phyloP scores from a whole-genome alignment of 1,140 invertebrate genomes.

The Choristoneura fumiferana region DNA sequence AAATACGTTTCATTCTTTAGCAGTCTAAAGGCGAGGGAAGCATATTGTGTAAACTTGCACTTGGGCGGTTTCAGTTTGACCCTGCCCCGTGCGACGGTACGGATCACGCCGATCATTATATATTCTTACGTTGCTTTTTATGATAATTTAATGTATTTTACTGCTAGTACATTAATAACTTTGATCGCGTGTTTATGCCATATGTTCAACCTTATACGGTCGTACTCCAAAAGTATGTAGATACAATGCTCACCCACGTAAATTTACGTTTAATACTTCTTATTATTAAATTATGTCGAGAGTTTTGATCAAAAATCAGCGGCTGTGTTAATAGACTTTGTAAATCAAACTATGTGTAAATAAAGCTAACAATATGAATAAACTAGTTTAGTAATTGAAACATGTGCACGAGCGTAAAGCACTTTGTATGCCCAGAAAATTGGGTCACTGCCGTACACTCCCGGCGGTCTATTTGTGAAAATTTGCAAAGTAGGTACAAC shows the following conservation, averaged over 20 bases:
- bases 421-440: not conserved
- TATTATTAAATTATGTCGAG: no score
- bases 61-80: slow-evolving; percentile 44
- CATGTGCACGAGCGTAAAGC: not conserved
- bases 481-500: slow-evolving; percentile 9
- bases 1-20: no score
- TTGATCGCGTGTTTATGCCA: no score
- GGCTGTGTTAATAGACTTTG: no score
- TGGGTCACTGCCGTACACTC: not conserved
- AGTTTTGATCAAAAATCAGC: no score
- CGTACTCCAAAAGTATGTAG: no score
- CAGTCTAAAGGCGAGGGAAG: no score
- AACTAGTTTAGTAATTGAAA: not conserved
- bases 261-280: no score
- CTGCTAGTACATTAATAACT: not conserved
- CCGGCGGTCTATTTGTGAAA: slow-evolving; percentile 1
- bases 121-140: slow-evolving; percentile 1
- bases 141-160: not conserved
- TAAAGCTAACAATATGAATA: not conserved
- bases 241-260: no score
- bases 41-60: slow-evolving; percentile 29
- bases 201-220: no score
- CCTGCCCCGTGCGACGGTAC: slow-evolving; percentile 22
- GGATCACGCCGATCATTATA: slow-evolving; percentile 19
- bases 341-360: no score